phyloP scores from a whole-genome alignment of 64 coral and sea anemone species.

The Anthopleura sola region DNA sequence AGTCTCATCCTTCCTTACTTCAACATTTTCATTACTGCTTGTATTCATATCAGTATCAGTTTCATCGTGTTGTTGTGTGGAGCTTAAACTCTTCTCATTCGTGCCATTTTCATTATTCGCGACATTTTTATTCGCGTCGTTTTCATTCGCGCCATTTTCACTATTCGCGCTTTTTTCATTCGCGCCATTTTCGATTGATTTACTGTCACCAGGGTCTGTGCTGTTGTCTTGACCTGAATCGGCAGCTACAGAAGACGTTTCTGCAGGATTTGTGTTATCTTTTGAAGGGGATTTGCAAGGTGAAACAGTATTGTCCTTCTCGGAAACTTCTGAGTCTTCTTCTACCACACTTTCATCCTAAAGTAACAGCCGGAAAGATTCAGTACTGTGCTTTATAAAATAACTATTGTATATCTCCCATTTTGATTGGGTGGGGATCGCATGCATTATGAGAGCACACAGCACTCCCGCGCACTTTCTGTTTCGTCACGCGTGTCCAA shows the following conservation, averaged over 20 bases:
- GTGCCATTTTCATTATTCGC: not conserved
- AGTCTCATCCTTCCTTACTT: not conserved
- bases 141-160: not conserved
- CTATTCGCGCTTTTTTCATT: not conserved
- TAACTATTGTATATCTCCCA: too few relatives aligned
- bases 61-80: not conserved
- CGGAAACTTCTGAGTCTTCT: not conserved
- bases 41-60: not conserved
- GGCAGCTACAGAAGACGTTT: not conserved
- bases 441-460: too few relatives aligned
- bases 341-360: not conserved
- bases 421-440: too few relatives aligned
- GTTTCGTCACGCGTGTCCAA: too few relatives aligned
- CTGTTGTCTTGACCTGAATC: not conserved
- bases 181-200: not conserved
- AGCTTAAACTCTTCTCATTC: not conserved
- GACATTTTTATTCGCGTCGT: not conserved
- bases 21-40: not conserved
- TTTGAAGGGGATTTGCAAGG: not conserved
- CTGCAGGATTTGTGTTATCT: not conserved
- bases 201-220: not conserved
- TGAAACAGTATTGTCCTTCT: not conserved
- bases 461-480: too few relatives aligned
- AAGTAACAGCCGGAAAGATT: not conserved
- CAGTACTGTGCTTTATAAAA: too few relatives aligned